Base-by-base conservation (phyloP, 1,140 invertebrate species). In the Camponotus floridanus region DNA sequence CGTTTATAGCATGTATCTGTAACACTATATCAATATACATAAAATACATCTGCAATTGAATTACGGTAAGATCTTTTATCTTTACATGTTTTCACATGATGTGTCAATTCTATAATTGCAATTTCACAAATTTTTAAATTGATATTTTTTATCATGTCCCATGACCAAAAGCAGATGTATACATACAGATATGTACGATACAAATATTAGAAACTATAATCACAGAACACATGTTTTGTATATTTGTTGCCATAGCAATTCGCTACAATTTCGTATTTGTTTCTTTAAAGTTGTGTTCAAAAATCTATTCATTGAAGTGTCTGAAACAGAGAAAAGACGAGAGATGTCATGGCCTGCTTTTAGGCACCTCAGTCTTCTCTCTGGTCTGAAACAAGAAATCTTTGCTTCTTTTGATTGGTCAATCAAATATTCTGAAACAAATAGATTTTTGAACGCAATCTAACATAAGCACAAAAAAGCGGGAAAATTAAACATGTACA, bases 221-320 rank as follows among this genome's bases (percentile, higher is more conserved):
- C 9, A 70, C 18, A 61, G 33, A 79, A 51, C 70, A 7, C 13
- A 9, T 26, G 36, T 88, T 90, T 90, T 89, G 51, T 51, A n/a
- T 59, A n/a, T 45, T 70, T 71, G 86, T 89, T 87, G 68, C 88
- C 86, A 90, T 89, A 74, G 88, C 48, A 51, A 51, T 51, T 13
- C 45, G 4, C 15, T 15, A 51, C 15, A 48, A 48, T 48, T 51
- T 51, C 48, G 4, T 51, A 51, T 51, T 6, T 18, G 13, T 51
- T 48, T 18, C 15, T 51, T 15, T 51, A 51, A 51, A 51, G 15
- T 18, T 51, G 48, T 5, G 15, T 51, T 51, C 48, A 5, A 51
- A 51, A 51, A 51, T 15, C 48, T 18, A 51, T 15, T 48, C 45
- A 48, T 48, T 15, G 5, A 51, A 51, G 48, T 51, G 5, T 51